phyloP scores from a whole-genome alignment of 1,140 invertebrate genomes.

The Listronotus oregonensis region DNA sequence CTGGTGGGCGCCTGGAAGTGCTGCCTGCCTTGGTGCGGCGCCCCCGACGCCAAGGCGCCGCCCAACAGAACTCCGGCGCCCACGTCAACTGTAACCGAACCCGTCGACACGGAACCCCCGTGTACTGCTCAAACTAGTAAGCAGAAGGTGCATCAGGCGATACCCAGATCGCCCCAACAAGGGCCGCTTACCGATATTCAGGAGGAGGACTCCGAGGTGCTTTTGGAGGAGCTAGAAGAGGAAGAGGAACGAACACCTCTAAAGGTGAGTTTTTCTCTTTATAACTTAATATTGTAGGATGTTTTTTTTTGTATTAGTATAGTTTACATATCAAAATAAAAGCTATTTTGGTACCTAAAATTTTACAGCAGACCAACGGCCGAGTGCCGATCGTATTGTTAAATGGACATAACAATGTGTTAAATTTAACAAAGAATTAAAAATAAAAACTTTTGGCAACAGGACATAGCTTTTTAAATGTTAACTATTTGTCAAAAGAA shows the following conservation, averaged over 20 bases:
- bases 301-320: too few relatives aligned
- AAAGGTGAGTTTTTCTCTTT: slow-evolving; percentile 35
- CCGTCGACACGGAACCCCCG: slow-evolving; percentile 19
- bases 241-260: slow-evolving; percentile 40
- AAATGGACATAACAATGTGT: too few relatives aligned
- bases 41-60: slow-evolving; percentile 52
- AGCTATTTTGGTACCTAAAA: too few relatives aligned
- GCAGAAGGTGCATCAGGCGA: slow-evolving; percentile 25
- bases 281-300: too few relatives aligned
- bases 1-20: slow-evolving; percentile 57
- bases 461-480: too few relatives aligned
- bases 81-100: not conserved
- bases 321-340: too few relatives aligned
- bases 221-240: slow-evolving; percentile 35
- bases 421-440: too few relatives aligned
- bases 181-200: slow-evolving; percentile 53
- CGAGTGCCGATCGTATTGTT: too few relatives aligned
- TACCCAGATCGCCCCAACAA: slow-evolving; percentile 47
- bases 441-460: too few relatives aligned
- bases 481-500: too few relatives aligned
- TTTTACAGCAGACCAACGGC: too few relatives aligned
- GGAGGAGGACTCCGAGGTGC: slow-evolving; percentile 51
- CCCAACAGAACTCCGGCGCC: slow-evolving; percentile 43
- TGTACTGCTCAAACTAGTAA: not conserved
- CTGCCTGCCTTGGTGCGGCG: slow-evolving; percentile 56